Evolutionary conservation across 2,113 vertebrate genomes (phyloP).

Genomic region (Synodontis membranacea): DNA sequence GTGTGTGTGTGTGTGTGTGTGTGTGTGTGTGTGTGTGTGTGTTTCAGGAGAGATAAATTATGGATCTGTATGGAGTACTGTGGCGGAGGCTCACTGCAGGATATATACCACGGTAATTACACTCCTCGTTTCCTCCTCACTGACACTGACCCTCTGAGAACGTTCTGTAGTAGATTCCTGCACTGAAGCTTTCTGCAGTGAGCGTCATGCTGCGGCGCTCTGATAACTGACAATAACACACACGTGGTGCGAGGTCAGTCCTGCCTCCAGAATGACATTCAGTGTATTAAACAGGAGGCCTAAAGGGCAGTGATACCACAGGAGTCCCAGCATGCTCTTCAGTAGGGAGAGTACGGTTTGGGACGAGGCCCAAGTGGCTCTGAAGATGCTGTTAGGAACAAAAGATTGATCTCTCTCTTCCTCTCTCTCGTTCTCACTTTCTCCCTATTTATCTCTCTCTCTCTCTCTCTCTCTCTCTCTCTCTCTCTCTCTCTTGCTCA

Average conservation of each 20-base stretch:
- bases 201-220: not conserved
- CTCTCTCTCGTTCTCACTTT: not conserved
- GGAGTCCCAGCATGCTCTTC: too few species aligned
- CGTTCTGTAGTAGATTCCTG: too few species aligned
- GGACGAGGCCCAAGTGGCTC: not conserved
- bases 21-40: slow-evolving; percentile 3
- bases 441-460: not conserved
- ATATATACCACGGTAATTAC: slow-evolving; percentile 91
- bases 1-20: slow-evolving; percentile 18
- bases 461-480: not conserved
- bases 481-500: not conserved
- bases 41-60: slow-evolving; percentile 91
- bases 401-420: too few species aligned
- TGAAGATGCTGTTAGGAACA: not conserved
- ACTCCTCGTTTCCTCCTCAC: not conserved
- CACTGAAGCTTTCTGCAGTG: not conserved
- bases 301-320: too few species aligned
- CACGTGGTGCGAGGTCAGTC: not conserved
- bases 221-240: not conserved
- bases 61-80: slow-evolving; percentile 99
- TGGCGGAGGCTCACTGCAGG: slow-evolving; percentile 95
- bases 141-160: not conserved
- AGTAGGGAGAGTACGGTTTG: not conserved
- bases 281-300: not conserved
- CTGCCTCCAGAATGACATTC: not conserved